Conservation (phyloP, 2,888 invertebrate genomes). For the Octodonta nipae region DNA sequence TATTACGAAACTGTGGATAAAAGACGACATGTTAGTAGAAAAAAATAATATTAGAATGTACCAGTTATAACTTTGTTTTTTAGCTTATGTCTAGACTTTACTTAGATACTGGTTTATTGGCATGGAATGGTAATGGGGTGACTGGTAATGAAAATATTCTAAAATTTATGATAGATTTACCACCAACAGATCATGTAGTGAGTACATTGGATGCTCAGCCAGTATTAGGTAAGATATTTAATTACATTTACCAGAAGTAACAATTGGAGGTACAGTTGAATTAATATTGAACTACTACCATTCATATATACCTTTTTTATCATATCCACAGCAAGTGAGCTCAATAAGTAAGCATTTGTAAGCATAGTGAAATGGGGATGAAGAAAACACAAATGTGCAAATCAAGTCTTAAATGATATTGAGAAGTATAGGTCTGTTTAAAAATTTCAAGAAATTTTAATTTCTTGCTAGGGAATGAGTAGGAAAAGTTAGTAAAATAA, state of each 20-base stretch:
- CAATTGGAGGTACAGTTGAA: too few species aligned
- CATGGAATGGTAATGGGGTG: slow-evolving; percentile 87
- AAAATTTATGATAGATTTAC: slow-evolving; percentile 73
- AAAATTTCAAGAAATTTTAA: too few species aligned
- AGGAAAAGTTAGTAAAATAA: too few species aligned
- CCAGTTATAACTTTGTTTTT: slow-evolving; percentile 5
- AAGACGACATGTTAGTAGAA: slow-evolving; percentile 55
- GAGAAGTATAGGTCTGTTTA: too few species aligned
- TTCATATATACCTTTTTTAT: too few species aligned
- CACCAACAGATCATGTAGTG: slow-evolving; percentile 63
- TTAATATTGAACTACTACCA: too few species aligned
- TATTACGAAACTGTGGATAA: slow-evolving; percentile 85
- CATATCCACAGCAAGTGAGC: too few species aligned
- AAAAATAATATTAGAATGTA: background rate
- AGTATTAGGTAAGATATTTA: slow-evolving; percentile 41
- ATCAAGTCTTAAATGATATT: too few species aligned
- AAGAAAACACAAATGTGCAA: too few species aligned
- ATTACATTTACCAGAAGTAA: background rate
- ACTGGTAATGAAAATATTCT: slow-evolving; percentile 70
- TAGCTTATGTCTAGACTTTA: slow-evolving; percentile 68
- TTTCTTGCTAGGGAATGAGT: too few species aligned
- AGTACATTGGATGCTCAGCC: slow-evolving; percentile 80
- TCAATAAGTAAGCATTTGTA: too few species aligned
- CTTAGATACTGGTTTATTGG: slow-evolving; percentile 66
- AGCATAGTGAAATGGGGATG: too few species aligned